Percentiles rank a stretch among this genome's conserved stretches.
Conservation (phyloP, 2,888 invertebrate genomes). For the Stegophylla sp. region DNA sequence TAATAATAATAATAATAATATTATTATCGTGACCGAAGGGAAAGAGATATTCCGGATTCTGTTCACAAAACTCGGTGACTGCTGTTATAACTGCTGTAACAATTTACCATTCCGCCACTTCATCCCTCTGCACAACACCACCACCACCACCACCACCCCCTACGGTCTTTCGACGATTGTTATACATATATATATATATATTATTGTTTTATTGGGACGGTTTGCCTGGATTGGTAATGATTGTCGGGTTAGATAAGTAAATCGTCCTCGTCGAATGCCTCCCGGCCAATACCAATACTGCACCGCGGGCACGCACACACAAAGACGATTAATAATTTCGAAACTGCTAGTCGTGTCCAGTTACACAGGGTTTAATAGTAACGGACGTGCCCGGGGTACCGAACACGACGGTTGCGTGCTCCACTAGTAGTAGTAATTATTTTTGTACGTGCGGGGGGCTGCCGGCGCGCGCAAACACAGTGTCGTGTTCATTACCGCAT, state of each 20-base stretch:
- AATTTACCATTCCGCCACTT: slow-evolving; percentile 31
- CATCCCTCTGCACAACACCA: neutral
- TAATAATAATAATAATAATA: neutral
- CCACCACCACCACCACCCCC: neutral
- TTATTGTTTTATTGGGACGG: slow-evolving; percentile 39
- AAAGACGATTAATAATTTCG: slow-evolving; percentile 40
- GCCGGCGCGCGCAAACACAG: neutral
- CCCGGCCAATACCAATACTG: neutral
- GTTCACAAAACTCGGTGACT: slow-evolving; percentile 11
- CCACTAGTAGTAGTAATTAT: slow-evolving; percentile 29
- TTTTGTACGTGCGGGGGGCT: slow-evolving; percentile 22
- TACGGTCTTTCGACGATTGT: neutral
- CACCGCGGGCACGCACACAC: neutral
- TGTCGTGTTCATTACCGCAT: slow-evolving; percentile 31
- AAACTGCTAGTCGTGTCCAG: slow-evolving; percentile 23
- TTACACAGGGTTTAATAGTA: slow-evolving; percentile 36
- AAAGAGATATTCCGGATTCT: slow-evolving; percentile 32
- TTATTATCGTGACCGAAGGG: no score
- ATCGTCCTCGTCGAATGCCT: slow-evolving; percentile 1
- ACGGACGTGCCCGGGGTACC: slow-evolving; percentile 24
- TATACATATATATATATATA: no score
- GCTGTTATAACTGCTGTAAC: slow-evolving; percentile 25
- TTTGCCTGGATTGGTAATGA: slow-evolving; percentile 7
- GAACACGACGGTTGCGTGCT: neutral
- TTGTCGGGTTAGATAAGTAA: slow-evolving; percentile 28